phyloP scores from a whole-genome alignment of 1,140 invertebrate genomes.

The Acromyrmex echinatior region DNA sequence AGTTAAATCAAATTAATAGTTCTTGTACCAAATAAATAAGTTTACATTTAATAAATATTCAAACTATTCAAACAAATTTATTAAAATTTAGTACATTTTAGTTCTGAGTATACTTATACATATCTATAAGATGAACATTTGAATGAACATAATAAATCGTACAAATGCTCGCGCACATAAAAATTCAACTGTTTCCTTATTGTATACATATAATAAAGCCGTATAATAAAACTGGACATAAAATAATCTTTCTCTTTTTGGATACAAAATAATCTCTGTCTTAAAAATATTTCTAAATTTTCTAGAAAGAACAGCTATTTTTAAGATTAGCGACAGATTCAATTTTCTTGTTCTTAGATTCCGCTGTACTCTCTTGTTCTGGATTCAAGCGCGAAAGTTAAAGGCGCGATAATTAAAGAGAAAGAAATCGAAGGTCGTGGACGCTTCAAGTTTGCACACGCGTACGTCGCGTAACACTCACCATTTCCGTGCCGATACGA shows the following conservation, averaged over 20 bases:
- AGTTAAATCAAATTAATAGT: too few species aligned
- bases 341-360: background rate
- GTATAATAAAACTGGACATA: too few species aligned
- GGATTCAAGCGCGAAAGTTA: background rate
- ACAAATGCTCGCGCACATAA: too few species aligned
- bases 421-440: slow-evolving; percentile 5
- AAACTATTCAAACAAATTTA: too few species aligned
- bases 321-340: background rate
- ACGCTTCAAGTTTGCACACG: background rate
- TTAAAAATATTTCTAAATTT: background rate
- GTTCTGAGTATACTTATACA: too few species aligned
- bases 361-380: background rate
- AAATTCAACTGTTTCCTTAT: background rate
- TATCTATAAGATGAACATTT: background rate
- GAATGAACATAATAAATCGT: background rate
- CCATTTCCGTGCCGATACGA: slow-evolving; percentile 57
- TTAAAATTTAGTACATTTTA: too few species aligned
- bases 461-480: background rate
- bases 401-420: background rate
- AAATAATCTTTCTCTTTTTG: background rate
- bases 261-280: background rate
- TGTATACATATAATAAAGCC: background rate
- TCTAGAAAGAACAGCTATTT: background rate
- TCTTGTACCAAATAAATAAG: too few species aligned
- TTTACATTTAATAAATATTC: background rate